Conservation (phyloP, 2,888 invertebrate genomes). For the Hypsopygia costalis region DNA sequence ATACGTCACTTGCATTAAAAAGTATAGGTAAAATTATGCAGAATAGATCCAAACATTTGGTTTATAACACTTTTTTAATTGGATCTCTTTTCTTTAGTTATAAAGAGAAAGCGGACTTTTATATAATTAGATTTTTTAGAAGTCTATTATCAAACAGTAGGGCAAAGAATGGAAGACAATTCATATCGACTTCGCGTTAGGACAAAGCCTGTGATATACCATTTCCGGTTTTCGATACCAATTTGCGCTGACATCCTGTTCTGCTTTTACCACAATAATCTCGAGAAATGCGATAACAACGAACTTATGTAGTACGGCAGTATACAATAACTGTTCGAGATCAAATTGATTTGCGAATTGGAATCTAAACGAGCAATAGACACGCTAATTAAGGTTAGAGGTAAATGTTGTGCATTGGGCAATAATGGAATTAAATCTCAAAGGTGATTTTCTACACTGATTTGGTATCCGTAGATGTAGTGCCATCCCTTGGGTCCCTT, state of each 20-base stretch:
- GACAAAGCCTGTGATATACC: slow-evolving; percentile 12
- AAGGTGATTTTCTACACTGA: slow-evolving; percentile 8
- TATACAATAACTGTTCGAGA: background rate
- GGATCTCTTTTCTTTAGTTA: no score
- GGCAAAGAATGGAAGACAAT: background rate
- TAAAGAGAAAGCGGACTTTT: no score
- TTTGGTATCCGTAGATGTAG: slow-evolving; percentile 7
- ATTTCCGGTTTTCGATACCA: slow-evolving; percentile 15
- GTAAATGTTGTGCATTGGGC: background rate
- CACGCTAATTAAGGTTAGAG: background rate
- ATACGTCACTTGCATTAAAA: no score
- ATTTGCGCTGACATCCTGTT: slow-evolving; percentile 13
- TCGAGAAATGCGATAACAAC: background rate
- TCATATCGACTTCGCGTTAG: slow-evolving; percentile 5
- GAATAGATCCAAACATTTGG: no score
- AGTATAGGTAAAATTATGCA: no score
- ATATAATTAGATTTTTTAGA: background rate
- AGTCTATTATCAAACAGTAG: background rate
- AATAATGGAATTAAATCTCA: slow-evolving; percentile 3
- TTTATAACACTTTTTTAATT: no score
- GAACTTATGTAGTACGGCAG: background rate
- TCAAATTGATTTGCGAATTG: background rate
- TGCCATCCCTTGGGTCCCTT: slow-evolving; percentile 4
- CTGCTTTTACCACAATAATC: slow-evolving; percentile 6
- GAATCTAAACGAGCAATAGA: background rate